These are phyloP conservation scores for Agrypnia vestita DNA, from an alignment of 1,140 invertebrate genomes.

Conservation along the genomic window DNA sequence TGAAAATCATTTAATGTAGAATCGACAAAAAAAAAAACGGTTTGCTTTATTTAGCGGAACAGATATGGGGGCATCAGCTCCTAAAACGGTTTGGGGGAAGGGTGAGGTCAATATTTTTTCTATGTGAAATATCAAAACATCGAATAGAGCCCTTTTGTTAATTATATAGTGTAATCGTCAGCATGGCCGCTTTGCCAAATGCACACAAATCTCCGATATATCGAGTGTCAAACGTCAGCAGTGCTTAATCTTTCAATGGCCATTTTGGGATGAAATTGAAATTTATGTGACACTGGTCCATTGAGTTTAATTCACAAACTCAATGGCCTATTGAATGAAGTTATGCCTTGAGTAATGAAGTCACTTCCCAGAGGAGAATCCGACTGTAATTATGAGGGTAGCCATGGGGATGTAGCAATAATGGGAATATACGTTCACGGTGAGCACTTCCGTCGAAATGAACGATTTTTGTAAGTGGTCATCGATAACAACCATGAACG, in stretches of 20 bases:
- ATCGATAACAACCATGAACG: too few relatives aligned
- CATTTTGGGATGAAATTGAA: slow-evolving; percentile 24
- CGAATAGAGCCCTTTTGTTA: too few relatives aligned
- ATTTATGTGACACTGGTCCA: slow-evolving; percentile 14
- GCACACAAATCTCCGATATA: neutral
- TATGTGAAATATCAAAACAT: too few relatives aligned
- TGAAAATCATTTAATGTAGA: too few relatives aligned
- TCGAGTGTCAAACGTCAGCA: neutral
- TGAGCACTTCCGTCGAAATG: neutral
- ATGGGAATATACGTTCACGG: neutral
- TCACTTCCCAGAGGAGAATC: slow-evolving; percentile 4
- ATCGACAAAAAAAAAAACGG: too few relatives aligned
- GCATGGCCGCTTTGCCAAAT: neutral
- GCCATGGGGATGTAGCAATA: neutral
- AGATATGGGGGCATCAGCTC: too few relatives aligned
- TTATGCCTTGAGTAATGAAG: neutral
- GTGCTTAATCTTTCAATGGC: slow-evolving; percentile 19
- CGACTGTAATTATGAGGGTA: neutral
- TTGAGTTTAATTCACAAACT: slow-evolving; percentile 21
- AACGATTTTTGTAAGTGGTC: too few relatives aligned
- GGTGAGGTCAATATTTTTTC: too few relatives aligned
- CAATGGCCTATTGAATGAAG: slow-evolving; percentile 14
- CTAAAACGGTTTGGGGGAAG: too few relatives aligned
- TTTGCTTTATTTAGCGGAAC: too few relatives aligned
- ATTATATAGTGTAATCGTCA: too few relatives aligned